Evolutionary conservation across 1,140 invertebrate genomes (phyloP).

Genomic region (Ceratina australensis): DNA sequence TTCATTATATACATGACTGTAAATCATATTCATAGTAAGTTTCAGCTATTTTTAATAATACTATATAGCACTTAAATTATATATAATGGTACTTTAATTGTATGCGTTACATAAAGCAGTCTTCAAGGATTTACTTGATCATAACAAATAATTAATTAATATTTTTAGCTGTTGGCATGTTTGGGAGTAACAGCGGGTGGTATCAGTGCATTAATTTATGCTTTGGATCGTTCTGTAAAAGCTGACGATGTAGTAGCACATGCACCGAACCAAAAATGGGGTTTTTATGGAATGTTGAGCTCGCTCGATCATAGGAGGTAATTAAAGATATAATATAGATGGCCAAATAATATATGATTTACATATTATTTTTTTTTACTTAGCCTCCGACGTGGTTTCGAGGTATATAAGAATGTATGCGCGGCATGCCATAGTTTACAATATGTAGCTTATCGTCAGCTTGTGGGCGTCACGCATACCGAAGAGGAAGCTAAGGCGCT

Average conservation of each 20-base stretch:
- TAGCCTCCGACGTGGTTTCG: conserved; percentile 95
- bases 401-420: conserved; percentile 99
- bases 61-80: not conserved
- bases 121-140: conserved; percentile 8
- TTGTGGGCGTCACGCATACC: conserved; percentile 94
- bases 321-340: conserved; percentile 17
- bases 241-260: conserved; percentile 90
- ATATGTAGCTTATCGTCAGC: conserved; percentile 95
- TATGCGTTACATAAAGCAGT: not conserved
- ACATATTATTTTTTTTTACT: conserved; percentile 49
- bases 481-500: conserved; percentile 96
- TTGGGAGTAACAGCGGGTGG: conserved; percentile 89
- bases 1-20: not conserved
- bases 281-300: conserved; percentile 83
- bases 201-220: conserved; percentile 89
- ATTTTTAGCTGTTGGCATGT: conserved; percentile 86
- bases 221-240: conserved; percentile 92
- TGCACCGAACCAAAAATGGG: conserved; percentile 86
- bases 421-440: conserved; percentile 98
- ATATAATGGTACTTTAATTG: not conserved
- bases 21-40: conserved; percentile 53
- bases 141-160: not conserved
- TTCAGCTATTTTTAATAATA: conserved; percentile 2
- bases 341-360: not conserved
- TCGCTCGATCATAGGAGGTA: conserved; percentile 88